These are phyloP conservation scores for Zaprionus capensis DNA, from an alignment of 1,140 invertebrate species.

Conservation along the genomic window DNA sequence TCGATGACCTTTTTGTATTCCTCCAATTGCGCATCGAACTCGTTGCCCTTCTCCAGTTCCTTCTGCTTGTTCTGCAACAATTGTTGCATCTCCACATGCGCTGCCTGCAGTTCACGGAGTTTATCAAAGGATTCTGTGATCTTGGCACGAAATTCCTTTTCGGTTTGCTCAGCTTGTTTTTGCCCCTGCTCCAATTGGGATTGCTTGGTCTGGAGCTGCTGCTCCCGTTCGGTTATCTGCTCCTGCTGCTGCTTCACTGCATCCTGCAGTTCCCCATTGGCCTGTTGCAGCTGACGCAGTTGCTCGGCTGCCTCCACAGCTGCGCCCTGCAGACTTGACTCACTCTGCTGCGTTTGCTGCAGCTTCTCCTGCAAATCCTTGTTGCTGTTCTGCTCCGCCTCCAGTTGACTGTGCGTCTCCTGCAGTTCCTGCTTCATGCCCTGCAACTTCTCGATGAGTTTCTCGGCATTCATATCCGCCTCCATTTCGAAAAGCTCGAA, in stretches of 20 bases:
- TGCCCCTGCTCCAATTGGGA: constrained; percentile 3
- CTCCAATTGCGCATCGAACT: constrained; percentile 51
- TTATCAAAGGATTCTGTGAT: constrained; percentile 19
- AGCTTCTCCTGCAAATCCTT: constrained; percentile 33
- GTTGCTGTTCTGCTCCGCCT: constrained; percentile 16
- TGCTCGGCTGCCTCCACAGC: constrained; percentile 40
- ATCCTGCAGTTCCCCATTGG: constrained; percentile 44
- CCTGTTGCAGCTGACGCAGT: constrained; percentile 49
- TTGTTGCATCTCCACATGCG: not conserved
- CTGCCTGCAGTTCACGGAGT: not conserved
- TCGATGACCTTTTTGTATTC: constrained; percentile 78
- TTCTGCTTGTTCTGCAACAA: constrained; percentile 8
- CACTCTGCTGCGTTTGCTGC: constrained; percentile 32
- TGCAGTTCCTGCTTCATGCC: constrained; percentile 68
- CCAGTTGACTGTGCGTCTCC: constrained; percentile 54
- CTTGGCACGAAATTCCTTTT: not conserved
- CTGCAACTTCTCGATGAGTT: constrained; percentile 67
- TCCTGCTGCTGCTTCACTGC: constrained; percentile 40
- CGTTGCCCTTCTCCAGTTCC: constrained; percentile 54
- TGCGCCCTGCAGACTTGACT: constrained; percentile 37
- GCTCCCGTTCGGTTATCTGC: not conserved
- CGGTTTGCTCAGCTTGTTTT: constrained; percentile 32
- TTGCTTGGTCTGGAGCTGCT: not conserved
- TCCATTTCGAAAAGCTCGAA: constrained; percentile 82
- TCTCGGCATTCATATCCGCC: constrained; percentile 70